phyloP scores from a whole-genome alignment of 2,888 invertebrate genomes.

The Mongoloraphidia duomilia region DNA sequence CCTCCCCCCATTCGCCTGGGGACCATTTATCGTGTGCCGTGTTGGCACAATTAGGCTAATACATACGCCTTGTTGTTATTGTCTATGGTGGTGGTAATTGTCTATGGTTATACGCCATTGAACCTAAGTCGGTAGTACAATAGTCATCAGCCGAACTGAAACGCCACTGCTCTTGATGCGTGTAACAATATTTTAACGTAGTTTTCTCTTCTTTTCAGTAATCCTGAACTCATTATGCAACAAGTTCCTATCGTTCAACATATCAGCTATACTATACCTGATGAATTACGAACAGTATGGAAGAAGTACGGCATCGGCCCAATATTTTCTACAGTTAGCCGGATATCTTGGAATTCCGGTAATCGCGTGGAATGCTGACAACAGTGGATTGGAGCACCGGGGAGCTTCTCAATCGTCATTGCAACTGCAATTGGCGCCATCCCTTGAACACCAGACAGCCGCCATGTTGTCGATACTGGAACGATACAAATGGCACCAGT shows the following conservation, averaged over 20 bases:
- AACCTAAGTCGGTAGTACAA: too few relatives aligned
- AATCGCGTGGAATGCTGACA: constrained; percentile 95
- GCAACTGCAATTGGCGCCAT: constrained; percentile 88
- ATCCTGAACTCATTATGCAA: constrained; percentile 79
- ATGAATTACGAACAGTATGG: constrained; percentile 93
- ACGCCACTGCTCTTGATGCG: too few relatives aligned
- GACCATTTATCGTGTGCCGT: too few relatives aligned
- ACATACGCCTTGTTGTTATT: too few relatives aligned
- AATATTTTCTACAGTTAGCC: constrained; percentile 85
- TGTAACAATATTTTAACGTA: neutral
- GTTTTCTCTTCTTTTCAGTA: constrained; percentile 40
- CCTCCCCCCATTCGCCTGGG: too few relatives aligned
- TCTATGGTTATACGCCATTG: too few relatives aligned
- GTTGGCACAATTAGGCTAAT: too few relatives aligned
- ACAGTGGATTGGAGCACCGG: constrained; percentile 61
- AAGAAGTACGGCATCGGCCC: constrained; percentile 82
- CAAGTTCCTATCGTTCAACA: constrained; percentile 77
- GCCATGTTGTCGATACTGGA: constrained; percentile 92
- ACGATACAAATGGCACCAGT: constrained; percentile 93
- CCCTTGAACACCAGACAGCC: constrained; percentile 89
- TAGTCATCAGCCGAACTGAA: too few relatives aligned
- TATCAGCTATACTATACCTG: constrained; percentile 83
- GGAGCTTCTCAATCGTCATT: constrained; percentile 75
- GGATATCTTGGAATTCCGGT: constrained; percentile 92
- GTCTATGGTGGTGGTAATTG: too few relatives aligned